Evolutionary conservation across 2,888 invertebrate species (phyloP), one percentile per base, ranked within the genome.

Genomic region (Plemyria rubiginata): DNA sequence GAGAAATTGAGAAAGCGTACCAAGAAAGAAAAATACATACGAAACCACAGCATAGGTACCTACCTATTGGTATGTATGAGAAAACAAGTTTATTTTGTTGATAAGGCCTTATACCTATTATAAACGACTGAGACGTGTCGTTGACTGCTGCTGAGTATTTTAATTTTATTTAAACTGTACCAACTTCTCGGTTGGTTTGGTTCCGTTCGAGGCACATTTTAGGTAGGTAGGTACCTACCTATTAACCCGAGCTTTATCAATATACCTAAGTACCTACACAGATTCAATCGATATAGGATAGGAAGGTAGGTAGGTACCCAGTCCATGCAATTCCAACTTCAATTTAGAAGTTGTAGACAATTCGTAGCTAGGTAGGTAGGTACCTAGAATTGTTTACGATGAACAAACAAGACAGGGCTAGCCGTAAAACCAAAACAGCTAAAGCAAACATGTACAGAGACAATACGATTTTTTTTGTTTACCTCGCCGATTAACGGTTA

Each of bases 61-160:
- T n/a, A n/a, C n/a, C n/a, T 81, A 81, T 84, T 83, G 82, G 79
- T 80, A 72, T 73, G 80, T 79, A 72, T 80, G 82, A 81, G 80
- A 77, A 86, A 88, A 88, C 87, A 80, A 84, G 88, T 87, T 88
- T 86, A 85, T 87, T 85, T 87, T 84, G 85, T 85, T 86, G 88
- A 89, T 88, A 88, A 88, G 81, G 77, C 78, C 76, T n/a, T n/a
- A n/a, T n/a, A 77, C 81, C n/a, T n/a, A n/a, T n/a, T n/a, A 79
- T 77, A 80, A 16, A 82, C 79, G 79, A 79, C 80, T 78, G 79
- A 75, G 79, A 72, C 73, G 81, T 82, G 85, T 81, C 85, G 77
- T 85, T 86, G 86, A 86, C 86, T 84, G 77, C 75, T 75, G 72
- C 56, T 70, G 67, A 56, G 66, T 63, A 53, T 54, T 55, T 70